Evolutionary conservation across 2,797 vertebrate species (phyloP).

Genomic region (Characodon lateralis): DNA sequence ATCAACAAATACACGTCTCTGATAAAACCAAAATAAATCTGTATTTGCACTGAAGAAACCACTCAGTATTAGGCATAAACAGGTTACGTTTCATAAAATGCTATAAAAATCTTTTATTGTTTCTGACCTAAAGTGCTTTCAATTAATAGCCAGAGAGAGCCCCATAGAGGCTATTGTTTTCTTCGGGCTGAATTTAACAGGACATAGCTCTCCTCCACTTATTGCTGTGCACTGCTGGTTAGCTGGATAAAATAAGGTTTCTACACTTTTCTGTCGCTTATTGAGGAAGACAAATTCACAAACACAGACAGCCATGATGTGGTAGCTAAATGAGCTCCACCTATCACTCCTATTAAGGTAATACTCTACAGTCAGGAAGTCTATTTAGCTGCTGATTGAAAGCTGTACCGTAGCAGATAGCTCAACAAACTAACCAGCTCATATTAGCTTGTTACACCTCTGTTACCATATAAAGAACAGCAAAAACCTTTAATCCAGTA

Average conservation of each 20-base stretch:
- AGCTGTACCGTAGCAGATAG: too few relatives aligned
- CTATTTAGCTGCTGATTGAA: too few relatives aligned
- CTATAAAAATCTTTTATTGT: not conserved
- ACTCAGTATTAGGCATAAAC: not conserved
- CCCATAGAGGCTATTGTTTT: not conserved
- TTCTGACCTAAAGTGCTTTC: not conserved
- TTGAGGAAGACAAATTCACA: not conserved
- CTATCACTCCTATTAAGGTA: not conserved
- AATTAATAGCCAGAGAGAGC: not conserved
- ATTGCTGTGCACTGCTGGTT: too few relatives aligned
- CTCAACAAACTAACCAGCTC: too few relatives aligned
- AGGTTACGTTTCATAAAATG: not conserved
- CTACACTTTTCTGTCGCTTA: not conserved
- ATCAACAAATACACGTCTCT: slow-evolving; percentile 12
- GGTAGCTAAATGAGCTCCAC: not conserved
- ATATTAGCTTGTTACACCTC: not conserved
- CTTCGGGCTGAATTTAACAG: too few relatives aligned
- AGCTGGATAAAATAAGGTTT: not conserved
- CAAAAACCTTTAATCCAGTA: not conserved
- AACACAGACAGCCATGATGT: not conserved
- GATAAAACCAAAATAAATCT: not conserved
- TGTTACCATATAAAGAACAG: not conserved
- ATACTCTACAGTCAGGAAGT: not conserved
- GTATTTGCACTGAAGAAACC: not conserved
- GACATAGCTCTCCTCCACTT: too few relatives aligned